Evolutionary conservation across 2,888 invertebrate species (phyloP).

Genomic region (Ennomos erosarius): DNA sequence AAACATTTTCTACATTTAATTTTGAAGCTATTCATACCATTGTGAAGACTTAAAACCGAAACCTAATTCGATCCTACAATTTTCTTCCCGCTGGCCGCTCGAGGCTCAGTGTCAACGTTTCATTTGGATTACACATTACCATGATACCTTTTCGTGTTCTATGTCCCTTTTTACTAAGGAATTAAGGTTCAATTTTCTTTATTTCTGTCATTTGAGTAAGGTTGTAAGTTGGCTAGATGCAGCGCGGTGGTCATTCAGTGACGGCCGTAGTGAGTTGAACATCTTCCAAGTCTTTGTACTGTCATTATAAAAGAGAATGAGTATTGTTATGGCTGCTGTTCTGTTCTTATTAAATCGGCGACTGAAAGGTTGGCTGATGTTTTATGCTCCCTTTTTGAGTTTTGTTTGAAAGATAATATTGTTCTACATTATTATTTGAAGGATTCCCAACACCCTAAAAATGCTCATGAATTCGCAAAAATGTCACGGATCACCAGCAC

Average conservation of each 20-base stretch:
- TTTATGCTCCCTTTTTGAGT: constrained; percentile 5
- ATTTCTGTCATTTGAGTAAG: constrained; percentile 23
- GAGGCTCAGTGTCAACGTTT: constrained; percentile 79
- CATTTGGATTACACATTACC: constrained; percentile 72
- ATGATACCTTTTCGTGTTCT: constrained; percentile 41
- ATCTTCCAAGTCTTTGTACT: constrained; percentile 70
- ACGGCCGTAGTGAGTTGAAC: constrained; percentile 65
- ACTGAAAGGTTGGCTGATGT: constrained; percentile 28
- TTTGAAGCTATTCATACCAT: constrained; percentile 66
- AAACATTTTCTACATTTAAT: too few relatives aligned
- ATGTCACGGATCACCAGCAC: too few relatives aligned
- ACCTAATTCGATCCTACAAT: constrained; percentile 80
- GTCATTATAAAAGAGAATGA: constrained; percentile 73
- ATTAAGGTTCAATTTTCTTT: constrained; percentile 43
- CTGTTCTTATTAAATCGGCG: constrained; percentile 59
- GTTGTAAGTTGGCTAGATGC: constrained; percentile 56
- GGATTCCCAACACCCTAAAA: too few relatives aligned
- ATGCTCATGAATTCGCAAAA: too few relatives aligned
- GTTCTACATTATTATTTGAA: too few relatives aligned
- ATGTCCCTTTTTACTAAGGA: constrained; percentile 29
- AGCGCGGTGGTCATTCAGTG: constrained; percentile 72
- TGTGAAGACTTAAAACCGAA: constrained; percentile 65
- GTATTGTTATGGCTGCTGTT: constrained; percentile 67
- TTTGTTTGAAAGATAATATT: background rate
- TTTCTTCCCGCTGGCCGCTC: constrained; percentile 66